These are phyloP conservation scores for Benthosema pterotum DNA, from an alignment of 2,797 vertebrate species.

Conservation along the genomic window DNA sequence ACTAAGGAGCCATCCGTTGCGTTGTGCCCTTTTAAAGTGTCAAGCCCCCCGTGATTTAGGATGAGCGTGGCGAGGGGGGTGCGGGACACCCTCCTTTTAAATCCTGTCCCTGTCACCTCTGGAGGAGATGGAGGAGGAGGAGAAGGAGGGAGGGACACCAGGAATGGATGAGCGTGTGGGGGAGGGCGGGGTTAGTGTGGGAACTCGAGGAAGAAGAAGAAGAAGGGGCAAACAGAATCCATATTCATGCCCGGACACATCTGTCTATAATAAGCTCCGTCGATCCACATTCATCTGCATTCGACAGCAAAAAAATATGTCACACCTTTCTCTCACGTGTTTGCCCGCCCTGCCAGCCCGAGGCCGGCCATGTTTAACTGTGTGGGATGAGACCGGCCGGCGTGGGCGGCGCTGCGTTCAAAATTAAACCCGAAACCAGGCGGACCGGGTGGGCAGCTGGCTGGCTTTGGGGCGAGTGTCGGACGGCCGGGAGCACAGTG, in stretches of 20 bases:
- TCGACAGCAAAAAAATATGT: constrained; percentile 72
- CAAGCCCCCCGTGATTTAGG: constrained; percentile 77
- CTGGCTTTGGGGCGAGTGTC: not conserved
- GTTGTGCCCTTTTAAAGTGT: constrained; percentile 77
- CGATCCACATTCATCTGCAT: constrained; percentile 66
- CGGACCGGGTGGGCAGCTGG: not conserved
- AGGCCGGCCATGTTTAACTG: constrained; percentile 68
- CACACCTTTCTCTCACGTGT: constrained; percentile 71
- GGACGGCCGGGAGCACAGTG: not conserved
- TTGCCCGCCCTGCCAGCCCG: constrained; percentile 23
- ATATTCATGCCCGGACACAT: constrained; percentile 59
- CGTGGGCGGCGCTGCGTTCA: constrained; percentile 27
- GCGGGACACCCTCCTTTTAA: constrained; percentile 51
- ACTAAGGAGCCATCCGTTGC: constrained; percentile 65
- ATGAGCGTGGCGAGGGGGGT: constrained; percentile 47
- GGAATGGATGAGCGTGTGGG: not conserved
- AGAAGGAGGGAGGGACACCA: constrained; percentile 13
- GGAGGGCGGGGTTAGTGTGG: too few relatives aligned
- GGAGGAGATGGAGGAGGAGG: constrained; percentile 35
- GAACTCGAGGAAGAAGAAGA: constrained; percentile 27
- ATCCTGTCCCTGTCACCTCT: constrained; percentile 51
- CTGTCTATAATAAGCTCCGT: constrained; percentile 33
- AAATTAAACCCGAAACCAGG: constrained; percentile 15
- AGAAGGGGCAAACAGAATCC: constrained; percentile 57
- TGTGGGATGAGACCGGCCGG: constrained; percentile 41